Base-by-base conservation (phyloP, 2,113 vertebrate species). In the Telmatochromis sp. region DNA sequence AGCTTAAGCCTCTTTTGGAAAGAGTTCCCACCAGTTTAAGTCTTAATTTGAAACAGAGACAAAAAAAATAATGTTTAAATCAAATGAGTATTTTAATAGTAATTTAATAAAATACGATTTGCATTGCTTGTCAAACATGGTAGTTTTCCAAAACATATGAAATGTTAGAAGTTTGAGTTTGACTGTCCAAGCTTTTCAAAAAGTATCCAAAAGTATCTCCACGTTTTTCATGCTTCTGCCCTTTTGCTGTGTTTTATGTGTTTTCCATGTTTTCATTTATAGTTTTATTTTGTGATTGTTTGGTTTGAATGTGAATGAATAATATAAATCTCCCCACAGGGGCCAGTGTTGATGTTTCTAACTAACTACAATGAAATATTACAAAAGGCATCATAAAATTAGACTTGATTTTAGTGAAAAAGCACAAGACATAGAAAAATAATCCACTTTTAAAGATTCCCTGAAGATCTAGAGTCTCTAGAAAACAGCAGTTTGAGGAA, bases 391-490 rank as follows among this genome's bases (percentile, higher is more conserved):
- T 50, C 42, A 51, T 2, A 78, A 78, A 78, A 78, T 78, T 51
- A 33, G 15, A 53, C 26, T 40, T 21, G 19, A 78, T 33, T 55
- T 83, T 60, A 45, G 21, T 47, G 75, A 82, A 80, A 28, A 31
- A 78, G 26, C 73, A 79, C 19, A 12, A 54, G 2, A 35, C 53
- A 35, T 82, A 60, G 5, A 87, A 93, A 93, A 88, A 93, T 82
- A 73, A 65, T 47, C 78, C 33, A 75, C 37, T 83, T 83, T 92
- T 17, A 90, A 80, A 58, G 40, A 81, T 21, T 89, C 87, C 89
- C 65, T 90, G 87, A 89, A 50, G 60, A 81, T 60, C 11, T 51
- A 54, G 57, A 23, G 40, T 87, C 26, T 80, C 13, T 19, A 82
- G 28, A 19, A 86, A 86, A 83, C 57, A 78, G 33, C 75, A 83